Conservation (phyloP, 1,140 invertebrate genomes). For the Rhyzopertha dominica region DNA sequence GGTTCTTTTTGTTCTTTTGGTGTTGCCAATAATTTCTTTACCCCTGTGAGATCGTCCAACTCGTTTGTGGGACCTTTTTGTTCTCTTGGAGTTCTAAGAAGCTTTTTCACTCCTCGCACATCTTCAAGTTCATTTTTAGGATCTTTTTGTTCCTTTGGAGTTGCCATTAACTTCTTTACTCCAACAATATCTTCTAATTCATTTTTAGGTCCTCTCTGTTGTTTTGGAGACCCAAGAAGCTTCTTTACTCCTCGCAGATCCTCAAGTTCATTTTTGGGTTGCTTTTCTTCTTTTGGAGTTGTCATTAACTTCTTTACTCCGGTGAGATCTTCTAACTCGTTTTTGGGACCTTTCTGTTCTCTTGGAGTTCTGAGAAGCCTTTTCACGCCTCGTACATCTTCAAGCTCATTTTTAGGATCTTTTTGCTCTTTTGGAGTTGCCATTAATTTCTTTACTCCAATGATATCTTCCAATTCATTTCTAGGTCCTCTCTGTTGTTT, state of each 20-base stretch:
- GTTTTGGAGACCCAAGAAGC: constrained; percentile 32
- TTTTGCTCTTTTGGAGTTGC: constrained; percentile 21
- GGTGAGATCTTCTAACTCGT: constrained; percentile 43
- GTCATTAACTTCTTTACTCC: constrained; percentile 25
- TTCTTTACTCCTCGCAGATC: constrained; percentile 40
- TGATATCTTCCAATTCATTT: constrained; percentile 46
- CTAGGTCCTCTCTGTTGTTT: constrained; percentile 33
- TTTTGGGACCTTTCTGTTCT: constrained; percentile 31
- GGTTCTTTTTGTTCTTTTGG: constrained; percentile 33
- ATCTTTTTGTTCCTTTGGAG: constrained; percentile 24
- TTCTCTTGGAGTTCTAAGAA: constrained; percentile 38
- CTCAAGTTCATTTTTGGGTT: constrained; percentile 23
- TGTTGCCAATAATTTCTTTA: constrained; percentile 21
- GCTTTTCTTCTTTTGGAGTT: constrained; percentile 25
- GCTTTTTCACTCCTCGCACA: constrained; percentile 42
- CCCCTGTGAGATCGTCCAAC: constrained; percentile 39
- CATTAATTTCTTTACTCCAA: constrained; percentile 32
- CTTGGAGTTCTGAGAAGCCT: constrained; percentile 30
- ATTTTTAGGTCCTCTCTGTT: constrained; percentile 20
- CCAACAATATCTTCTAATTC: constrained; percentile 41
- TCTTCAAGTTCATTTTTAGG: constrained; percentile 46
- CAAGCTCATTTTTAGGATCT: constrained; percentile 47
- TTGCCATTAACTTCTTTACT: constrained; percentile 39
- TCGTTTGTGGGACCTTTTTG: constrained; percentile 38
- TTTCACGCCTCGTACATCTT: constrained; percentile 42